Percentiles rank a stretch among this genome's conserved stretches.
phyloP scores from a whole-genome alignment of 2,797 vertebrate species.

The Tympanoctomys barrerae region DNA sequence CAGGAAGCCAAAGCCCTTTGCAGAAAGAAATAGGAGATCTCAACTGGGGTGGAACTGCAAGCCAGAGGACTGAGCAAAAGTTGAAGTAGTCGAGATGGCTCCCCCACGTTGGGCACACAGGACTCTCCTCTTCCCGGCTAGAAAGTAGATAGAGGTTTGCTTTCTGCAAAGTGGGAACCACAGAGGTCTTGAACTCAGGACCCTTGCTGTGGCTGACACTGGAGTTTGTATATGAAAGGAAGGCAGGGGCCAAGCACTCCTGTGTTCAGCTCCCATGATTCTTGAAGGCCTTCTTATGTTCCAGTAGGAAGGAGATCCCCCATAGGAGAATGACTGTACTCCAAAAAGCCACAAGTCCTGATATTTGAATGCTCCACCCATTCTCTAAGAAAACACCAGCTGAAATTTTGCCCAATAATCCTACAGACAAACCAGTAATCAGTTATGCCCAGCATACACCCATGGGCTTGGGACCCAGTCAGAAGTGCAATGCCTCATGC shows the following conservation, averaged over 20 bases:
- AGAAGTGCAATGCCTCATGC: background rate
- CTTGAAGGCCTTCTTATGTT: background rate
- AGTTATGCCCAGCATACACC: background rate
- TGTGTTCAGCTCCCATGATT: background rate
- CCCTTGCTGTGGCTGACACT: background rate
- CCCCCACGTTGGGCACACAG: background rate
- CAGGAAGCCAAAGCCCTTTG: background rate
- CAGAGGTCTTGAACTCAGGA: background rate
- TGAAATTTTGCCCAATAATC: background rate
- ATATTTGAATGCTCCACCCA: background rate
- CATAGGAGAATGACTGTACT: background rate
- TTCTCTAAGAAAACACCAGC: background rate
- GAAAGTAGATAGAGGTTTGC: background rate
- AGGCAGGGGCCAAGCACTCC: background rate
- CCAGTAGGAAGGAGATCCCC: background rate
- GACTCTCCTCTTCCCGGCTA: background rate
- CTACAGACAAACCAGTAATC: background rate
- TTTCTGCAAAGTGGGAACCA: background rate
- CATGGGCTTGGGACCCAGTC: background rate
- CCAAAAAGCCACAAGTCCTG: background rate
- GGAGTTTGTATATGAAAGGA: background rate
- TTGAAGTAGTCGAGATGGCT: background rate
- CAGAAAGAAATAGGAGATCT: background rate
- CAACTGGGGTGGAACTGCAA: background rate
- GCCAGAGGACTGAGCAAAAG: background rate